Evolutionary conservation across 2,797 vertebrate genomes (phyloP).

Genomic region (Pseudomugil tenellus): DNA sequence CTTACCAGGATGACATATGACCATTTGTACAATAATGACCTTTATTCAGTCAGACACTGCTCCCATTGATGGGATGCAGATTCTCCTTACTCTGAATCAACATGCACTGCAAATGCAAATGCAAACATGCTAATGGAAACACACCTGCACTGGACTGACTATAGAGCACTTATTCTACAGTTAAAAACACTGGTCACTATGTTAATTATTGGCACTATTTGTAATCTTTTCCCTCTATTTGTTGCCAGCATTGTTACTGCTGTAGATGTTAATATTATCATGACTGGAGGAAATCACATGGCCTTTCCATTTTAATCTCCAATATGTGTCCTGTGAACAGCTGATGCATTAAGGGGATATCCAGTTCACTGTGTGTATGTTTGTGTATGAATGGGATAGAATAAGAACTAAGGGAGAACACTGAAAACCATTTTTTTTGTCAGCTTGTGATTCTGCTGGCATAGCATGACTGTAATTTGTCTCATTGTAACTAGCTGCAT

Average conservation of each 20-base stretch:
- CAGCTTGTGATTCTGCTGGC: slow-evolving; percentile 47
- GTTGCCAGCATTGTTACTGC: not conserved
- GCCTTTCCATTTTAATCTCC: slow-evolving; percentile 39
- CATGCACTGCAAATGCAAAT: slow-evolving; percentile 43
- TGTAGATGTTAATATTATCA: not conserved
- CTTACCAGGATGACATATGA: slow-evolving; percentile 15
- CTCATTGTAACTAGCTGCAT: slow-evolving; percentile 56
- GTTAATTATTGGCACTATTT: slow-evolving; percentile 3
- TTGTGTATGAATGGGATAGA: slow-evolving; percentile 30
- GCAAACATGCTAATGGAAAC: slow-evolving; percentile 39
- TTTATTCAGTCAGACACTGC: slow-evolving; percentile 49
- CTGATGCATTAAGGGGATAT: slow-evolving; percentile 47
- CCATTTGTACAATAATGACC: slow-evolving; percentile 52
- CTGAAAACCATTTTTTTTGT: slow-evolving; percentile 51
- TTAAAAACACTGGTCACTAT: slow-evolving; percentile 28
- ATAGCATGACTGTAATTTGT: slow-evolving; percentile 55
- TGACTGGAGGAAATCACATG: slow-evolving; percentile 10
- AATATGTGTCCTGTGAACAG: slow-evolving; percentile 43
- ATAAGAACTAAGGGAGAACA: slow-evolving; percentile 34
- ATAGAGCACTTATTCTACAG: slow-evolving; percentile 46
- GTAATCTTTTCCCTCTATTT: not conserved
- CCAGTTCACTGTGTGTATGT: slow-evolving; percentile 32
- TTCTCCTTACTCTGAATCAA: slow-evolving; percentile 56
- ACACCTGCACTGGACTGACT: slow-evolving; percentile 46
- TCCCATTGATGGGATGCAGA: slow-evolving; percentile 50